phyloP scores from a whole-genome alignment of 1,140 invertebrate genomes.

The Coelopa frigida region DNA sequence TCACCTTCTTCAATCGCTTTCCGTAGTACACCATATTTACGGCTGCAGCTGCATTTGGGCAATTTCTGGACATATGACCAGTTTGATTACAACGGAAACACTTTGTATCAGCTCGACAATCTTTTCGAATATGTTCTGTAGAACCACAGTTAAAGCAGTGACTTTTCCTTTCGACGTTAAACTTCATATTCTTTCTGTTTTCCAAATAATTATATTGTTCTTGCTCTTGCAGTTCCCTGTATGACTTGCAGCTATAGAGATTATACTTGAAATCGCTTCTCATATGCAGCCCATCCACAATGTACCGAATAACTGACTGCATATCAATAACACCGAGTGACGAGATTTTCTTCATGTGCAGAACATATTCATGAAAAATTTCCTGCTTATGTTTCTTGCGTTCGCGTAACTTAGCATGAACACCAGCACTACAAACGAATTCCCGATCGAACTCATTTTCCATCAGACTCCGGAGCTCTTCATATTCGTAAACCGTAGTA shows the following conservation, averaged over 20 bases:
- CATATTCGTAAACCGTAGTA: neutral
- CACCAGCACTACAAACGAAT: neutral
- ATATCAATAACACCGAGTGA: neutral
- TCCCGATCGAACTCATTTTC: neutral
- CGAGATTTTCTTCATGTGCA: constrained; percentile 2
- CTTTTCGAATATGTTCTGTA: constrained; percentile 4
- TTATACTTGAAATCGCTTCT: constrained; percentile 4
- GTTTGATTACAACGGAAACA: constrained; percentile 12
- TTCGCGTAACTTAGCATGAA: neutral
- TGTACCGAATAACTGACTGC: neutral
- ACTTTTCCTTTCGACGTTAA: neutral
- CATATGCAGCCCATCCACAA: too few species aligned
- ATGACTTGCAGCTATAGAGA: constrained; percentile 1
- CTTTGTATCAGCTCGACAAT: constrained; percentile 12
- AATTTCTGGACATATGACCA: constrained; percentile 14
- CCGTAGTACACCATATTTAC: constrained; percentile 1
- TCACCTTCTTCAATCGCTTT: constrained; percentile 6
- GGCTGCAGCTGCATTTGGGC: neutral
- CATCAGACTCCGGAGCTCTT: neutral
- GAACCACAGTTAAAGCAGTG: constrained; percentile 14
- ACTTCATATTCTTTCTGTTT: constrained; percentile 4
- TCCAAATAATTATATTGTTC: too few species aligned
- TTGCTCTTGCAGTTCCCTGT: constrained; percentile 7
- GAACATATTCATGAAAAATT: neutral
- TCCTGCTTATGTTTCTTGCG: constrained; percentile 1